Evolutionary conservation across 2,888 invertebrate species (phyloP), one percentile per base, ranked within the genome.

Genomic region (Pherbina coryleti): DNA sequence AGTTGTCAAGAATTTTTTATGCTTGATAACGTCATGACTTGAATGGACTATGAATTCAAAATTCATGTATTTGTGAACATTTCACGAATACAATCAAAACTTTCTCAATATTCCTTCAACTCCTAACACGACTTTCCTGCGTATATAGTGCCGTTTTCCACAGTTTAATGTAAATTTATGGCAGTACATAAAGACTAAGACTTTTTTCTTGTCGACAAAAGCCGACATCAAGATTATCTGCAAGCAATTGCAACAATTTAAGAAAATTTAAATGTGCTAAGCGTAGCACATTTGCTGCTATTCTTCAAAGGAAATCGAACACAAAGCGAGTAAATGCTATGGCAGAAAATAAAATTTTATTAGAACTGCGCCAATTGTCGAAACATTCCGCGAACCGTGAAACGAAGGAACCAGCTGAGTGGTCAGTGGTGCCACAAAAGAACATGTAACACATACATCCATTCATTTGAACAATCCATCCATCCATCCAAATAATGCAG

Each of bases 341-440:
- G n/a, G 19, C 25, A 71, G 51, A 17, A 31, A 55, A 55, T 71
- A 34, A 71, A 71, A 71, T 71, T 71, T 71, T 55, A 71, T 71
- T 71, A 53, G 53, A 70, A 70, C 53, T 51, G 53, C 53, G 53
- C 49, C 51, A 28, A 28, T 55, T 71, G 28, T 55, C 9, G 31
- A 71, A 55, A 53, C 37, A 44, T 25, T 51, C 49, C 55, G 19
- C 25, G 14, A 51, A 34, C 31, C 67, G 11, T 22, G 44, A 44
- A 37, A 44, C 9, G 44, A 44, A 67, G 14, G 2, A 3, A n/a
- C n/a, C 60, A 60, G 60, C 37, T 34, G 67, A 44, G 67, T 44
- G 19, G 22, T n/a, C 19, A 44, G 22, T 67, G 67, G 22, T 67
- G 67, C 67, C 67, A 22, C 44, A 37, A 44, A 34, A 67, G 44